Conservation (phyloP, 2,797 vertebrate genomes). For the Falco novaeseelandiae region DNA sequence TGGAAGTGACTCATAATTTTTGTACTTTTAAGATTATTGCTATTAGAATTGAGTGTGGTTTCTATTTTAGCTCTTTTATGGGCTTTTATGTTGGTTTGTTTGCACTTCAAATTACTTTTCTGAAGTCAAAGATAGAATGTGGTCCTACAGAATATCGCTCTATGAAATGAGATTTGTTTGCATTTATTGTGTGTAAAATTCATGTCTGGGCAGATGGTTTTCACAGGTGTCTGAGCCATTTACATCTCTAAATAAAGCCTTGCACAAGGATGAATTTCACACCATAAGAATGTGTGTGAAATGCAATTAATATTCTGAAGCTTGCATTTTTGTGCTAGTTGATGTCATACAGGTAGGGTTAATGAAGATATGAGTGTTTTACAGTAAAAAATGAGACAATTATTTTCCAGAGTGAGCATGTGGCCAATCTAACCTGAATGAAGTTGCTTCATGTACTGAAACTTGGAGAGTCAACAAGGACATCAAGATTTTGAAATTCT, state of each 20-base stretch:
- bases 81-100: neutral
- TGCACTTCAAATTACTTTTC: neutral
- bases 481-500: neutral
- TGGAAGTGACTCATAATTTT: neutral
- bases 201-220: neutral
- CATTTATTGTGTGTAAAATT: neutral
- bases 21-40: neutral
- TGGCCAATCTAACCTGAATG: neutral
- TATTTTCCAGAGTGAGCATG: neutral
- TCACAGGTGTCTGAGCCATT: neutral
- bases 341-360: neutral
- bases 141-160: neutral
- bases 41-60: neutral
- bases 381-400: slow-evolving; percentile 4
- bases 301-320: slow-evolving; percentile 32
- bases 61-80: neutral
- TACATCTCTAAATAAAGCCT: neutral
- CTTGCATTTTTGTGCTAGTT: neutral
- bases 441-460: neutral
- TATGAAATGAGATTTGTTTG: neutral
- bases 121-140: neutral
- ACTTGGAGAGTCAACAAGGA: neutral
- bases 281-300: neutral
- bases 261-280: neutral
- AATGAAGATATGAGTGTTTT: neutral